Percentiles rank a stretch among this genome's conserved stretches.
Conservation (phyloP, 53 echinoderm and acorn worm genomes). For the Mesocentrotus franciscanus region DNA sequence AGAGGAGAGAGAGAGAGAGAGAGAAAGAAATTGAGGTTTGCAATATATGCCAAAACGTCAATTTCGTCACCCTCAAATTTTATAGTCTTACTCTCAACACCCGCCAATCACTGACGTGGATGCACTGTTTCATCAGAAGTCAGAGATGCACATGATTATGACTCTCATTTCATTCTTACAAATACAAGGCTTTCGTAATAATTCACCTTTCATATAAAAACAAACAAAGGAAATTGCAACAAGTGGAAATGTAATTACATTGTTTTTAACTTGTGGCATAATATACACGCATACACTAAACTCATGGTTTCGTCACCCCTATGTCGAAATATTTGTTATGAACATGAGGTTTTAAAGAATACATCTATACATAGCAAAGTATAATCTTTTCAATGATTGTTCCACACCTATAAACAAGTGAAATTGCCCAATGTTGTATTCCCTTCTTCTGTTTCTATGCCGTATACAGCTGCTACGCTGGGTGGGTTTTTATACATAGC, state of each 20-base stretch:
- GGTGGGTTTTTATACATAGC: slow-evolving; percentile 92
- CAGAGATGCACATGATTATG: not conserved
- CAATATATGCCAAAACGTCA: too few species aligned
- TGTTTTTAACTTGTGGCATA: not conserved
- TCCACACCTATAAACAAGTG: too few species aligned
- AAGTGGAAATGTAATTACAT: not conserved
- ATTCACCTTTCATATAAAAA: too few species aligned
- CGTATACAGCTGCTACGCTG: slow-evolving; percentile 46
- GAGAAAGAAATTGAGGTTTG: not conserved
- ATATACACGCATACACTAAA: not conserved
- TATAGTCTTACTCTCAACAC: too few species aligned
- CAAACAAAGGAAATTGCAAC: not conserved
- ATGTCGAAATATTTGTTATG: not conserved
- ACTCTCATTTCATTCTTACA: too few species aligned
- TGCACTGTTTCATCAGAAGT: too few species aligned
- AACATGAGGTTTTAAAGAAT: too few species aligned
- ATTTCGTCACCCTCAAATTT: too few species aligned
- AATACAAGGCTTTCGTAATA: too few species aligned
- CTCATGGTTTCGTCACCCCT: not conserved
- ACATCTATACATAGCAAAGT: too few species aligned
- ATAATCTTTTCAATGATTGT: too few species aligned
- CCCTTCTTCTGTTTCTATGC: not conserved
- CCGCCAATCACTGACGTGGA: too few species aligned
- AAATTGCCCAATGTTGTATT: not conserved
- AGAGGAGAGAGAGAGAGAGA: not conserved